Evolutionary conservation across 2,888 invertebrate species (phyloP).

Genomic region (Lasioglossum vierecki): DNA sequence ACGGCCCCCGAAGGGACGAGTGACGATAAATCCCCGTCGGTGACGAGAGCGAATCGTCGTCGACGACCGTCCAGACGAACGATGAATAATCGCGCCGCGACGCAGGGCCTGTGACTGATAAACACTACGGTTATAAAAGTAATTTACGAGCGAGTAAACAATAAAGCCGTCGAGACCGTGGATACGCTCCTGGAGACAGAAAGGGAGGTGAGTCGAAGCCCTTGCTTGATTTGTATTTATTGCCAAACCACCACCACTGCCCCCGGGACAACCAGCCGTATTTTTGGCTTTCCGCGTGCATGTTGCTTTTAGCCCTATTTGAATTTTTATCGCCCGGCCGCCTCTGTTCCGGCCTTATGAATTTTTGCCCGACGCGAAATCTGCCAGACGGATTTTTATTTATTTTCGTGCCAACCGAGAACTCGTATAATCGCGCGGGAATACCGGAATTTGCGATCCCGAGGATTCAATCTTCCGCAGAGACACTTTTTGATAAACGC

Average conservation of each 20-base stretch:
- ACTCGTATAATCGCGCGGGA: neutral
- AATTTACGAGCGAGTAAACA: conserved; percentile 25
- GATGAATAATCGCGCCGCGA: conserved; percentile 38
- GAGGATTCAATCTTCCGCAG: neutral
- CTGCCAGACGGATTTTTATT: neutral
- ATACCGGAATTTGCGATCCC: neutral
- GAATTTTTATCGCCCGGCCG: neutral
- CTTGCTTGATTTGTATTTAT: conserved; percentile 23
- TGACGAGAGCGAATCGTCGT: conserved; percentile 20
- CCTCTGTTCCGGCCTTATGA: conserved; percentile 5
- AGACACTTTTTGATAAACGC: neutral
- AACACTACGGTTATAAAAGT: conserved; percentile 27
- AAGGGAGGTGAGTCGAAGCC: conserved; percentile 14
- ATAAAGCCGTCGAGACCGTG: neutral
- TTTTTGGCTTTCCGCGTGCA: conserved; percentile 14
- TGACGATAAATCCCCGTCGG: conserved; percentile 36
- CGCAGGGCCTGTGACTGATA: conserved; percentile 17
- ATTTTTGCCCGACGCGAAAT: neutral
- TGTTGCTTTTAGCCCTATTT: neutral
- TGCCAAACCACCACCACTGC: neutral
- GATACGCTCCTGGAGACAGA: conserved; percentile 12
- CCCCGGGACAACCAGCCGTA: neutral
- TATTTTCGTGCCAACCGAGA: neutral
- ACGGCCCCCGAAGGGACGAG: conserved; percentile 1
- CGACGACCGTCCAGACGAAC: conserved; percentile 8